Base-by-base conservation (phyloP, 2,888 invertebrate species). In the Zootermopsis nevadensis region DNA sequence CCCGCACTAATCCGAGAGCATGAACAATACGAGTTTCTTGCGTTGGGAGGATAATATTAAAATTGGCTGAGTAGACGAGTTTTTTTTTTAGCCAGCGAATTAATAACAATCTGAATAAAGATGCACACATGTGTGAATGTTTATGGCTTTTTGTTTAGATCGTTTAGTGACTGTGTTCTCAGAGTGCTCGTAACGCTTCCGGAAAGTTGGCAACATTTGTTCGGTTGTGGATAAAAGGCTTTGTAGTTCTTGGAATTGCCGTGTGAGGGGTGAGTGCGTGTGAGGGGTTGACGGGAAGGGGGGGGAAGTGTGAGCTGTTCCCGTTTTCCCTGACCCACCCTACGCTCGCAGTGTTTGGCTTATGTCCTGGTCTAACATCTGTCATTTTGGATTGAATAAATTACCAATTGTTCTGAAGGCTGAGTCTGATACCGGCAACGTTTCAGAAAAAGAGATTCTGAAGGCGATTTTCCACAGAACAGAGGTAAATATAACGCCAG, bases 241-340 rank as follows among this genome's bases (percentile, higher is more conserved):
- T 38, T 42, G 38, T 72, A 24, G 72, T 38, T 24, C 38, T 7
- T 8, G 8, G 15, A 27, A 27, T 27, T 33, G 22, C 8, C 12
- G 74, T 19, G 15, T 77, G 77, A 77, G 48, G 53, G 3, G 12
- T 30, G 77, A 79, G 22, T 48, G 8, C 12, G 33, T 19, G 30
- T 19, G 30, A 8, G 79, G 79, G 35, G 79, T 38, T 38, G 38
- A 38, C 31, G 42, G 15, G 60, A n/a, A n/a, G 60, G n/a, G n/a
- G n/a, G n/a, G 10, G 38, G 10, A 24, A 4, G 74, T 22, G 2
- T 30, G 74, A 38, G 74, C 33, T 22, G 33, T 8, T n/a, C 27
- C n/a, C 15, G 69, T 33, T 10, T 74, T 38, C 66, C 79, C 79
- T 79, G 79, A 79, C 79, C 79, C 35, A 66, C 79, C 66, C 79